Base-by-base conservation (phyloP, 2,797 vertebrate species). In the Sternarchorhynchus goeldii region DNA sequence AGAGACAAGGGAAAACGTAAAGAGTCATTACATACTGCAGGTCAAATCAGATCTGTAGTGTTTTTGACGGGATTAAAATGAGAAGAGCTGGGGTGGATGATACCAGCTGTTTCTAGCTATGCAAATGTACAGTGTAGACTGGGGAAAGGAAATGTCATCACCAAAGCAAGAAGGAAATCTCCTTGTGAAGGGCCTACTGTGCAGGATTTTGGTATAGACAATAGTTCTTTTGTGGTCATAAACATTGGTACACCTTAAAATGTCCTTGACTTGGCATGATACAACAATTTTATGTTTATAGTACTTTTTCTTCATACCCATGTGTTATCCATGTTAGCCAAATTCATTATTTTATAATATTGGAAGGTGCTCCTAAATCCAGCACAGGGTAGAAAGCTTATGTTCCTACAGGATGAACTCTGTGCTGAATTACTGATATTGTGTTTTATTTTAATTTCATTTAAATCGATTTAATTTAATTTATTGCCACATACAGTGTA, bases 41-140 rank as follows among this genome's bases (percentile, higher is more conserved):
- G 34, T 36, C 63, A 65, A 65, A 32, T n/a, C 31, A 39, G 63
- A 66, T 32, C 20, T 34, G 34, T 50, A 20, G 4, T 67, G 20
- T 20, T 67, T 45, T 67, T 41, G 18, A 67, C 45, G 36, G 64
- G 18, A 67, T 45, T 39, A 3, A 67, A 67, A 21, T 67, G 64
- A 45, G 36, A 67, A 39, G 12, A 6, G 4, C 63, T 65, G 6
- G 45, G 20, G 45, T 45, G 32, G n/a, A 65, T 39, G 39, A 45
- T 67, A 6, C 39, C 66, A 68, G 41, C 66, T 68, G 39, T 29
- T 68, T 29, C 18, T 21, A 14, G 32, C 64, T 66, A 21, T 53
- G 39, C 39, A 68, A 41, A 68, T 67, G 64, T 67, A 39, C 34
- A 21, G 20, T 45, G 63, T 10, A 20, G 32, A 65, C 6, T 36